Base-by-base conservation (phyloP, 2,797 vertebrate species). In the Parauchenoglanis punctatus region DNA sequence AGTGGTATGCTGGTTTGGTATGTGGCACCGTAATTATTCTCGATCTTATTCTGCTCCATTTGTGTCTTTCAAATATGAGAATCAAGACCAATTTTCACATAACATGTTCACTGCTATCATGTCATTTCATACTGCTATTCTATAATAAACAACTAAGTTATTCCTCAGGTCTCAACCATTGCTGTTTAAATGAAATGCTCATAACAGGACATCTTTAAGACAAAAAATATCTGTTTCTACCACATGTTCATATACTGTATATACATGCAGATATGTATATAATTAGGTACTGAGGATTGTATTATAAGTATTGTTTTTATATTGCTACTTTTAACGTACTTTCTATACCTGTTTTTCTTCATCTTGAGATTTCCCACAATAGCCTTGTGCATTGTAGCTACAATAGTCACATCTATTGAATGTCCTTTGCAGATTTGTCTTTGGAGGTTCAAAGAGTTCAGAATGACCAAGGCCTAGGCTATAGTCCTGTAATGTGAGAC, bases 11-110 rank as follows among this genome's bases (percentile, higher is more conserved):
- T 82, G 81, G 77, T 85, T 87, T 77, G 81, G 40, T 63, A 1
- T 65, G 58, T 73, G 31, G 56, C 81, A 82, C 52, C 31, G 56
- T 76, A 75, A 68, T 85, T 80, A 61, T 82, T 82, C 52, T 35
- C 52, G 35, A 88, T 87, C n/a, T 85, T 77, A 31, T 87, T 87
- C 58, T 85, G 58, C 46, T 84, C 58, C 46, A 73, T 31, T 84
- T 84, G 25, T 73, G 76, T 73, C 40, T 17, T 70, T 4, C 35
- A 85, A 83, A 85, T 82, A 84, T 77, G 58, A 59, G 76, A 67
- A 65, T 25, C 59, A 73, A 81, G 44, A 58, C 86, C 18, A 49
- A n/a, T 76, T 83, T 83, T 35, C 44, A 72, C 72, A 77, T 77
- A 61, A 54, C 31, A 25, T 85, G 70, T 54, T 52, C 31, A 83